A percentile compares a stretch with the other conserved stretches of the same genome.
Evolutionary conservation across 2,888 invertebrate species (phyloP).

Genomic region (Agelastica alni): DNA sequence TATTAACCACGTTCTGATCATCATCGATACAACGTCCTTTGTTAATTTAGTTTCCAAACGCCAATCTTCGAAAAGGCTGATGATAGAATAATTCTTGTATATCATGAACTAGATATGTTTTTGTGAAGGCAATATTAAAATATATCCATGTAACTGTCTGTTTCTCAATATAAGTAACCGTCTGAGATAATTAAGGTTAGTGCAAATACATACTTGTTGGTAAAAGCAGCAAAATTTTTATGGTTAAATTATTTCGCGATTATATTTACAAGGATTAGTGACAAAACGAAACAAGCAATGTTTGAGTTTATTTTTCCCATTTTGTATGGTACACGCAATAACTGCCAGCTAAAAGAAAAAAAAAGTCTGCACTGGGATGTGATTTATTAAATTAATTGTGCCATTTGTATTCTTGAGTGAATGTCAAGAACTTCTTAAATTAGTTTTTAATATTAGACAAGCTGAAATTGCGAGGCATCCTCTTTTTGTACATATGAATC

Average conservation of each 20-base stretch:
- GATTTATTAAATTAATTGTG: constrained; percentile 47
- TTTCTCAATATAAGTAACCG: constrained; percentile 13
- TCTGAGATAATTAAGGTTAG: constrained; percentile 16
- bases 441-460: constrained; percentile 33
- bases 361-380: constrained; percentile 40
- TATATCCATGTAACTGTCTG: neutral
- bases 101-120: constrained; percentile 1
- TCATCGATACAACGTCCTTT: too few relatives aligned
- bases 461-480: constrained; percentile 30
- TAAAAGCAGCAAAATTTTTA: too few relatives aligned
- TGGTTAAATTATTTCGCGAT: too few relatives aligned
- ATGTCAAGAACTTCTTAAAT: constrained; percentile 35
- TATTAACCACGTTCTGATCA: too few relatives aligned
- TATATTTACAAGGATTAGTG: constrained; percentile 10
- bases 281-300: constrained; percentile 1
- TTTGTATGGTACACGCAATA: constrained; percentile 10
- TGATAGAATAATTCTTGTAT: too few relatives aligned
- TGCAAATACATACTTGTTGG: too few relatives aligned
- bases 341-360: constrained; percentile 30
- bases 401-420: constrained; percentile 42
- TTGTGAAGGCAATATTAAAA: neutral
- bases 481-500: constrained; percentile 41
- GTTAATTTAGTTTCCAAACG: too few relatives aligned
- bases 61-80: too few relatives aligned
- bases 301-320: constrained; percentile 28